Percentiles rank a stretch among this genome's conserved stretches.
These are phyloP conservation scores for Sciurus vulgaris DNA, from an alignment of 2,797 vertebrate genomes.

Conservation along the genomic window DNA sequence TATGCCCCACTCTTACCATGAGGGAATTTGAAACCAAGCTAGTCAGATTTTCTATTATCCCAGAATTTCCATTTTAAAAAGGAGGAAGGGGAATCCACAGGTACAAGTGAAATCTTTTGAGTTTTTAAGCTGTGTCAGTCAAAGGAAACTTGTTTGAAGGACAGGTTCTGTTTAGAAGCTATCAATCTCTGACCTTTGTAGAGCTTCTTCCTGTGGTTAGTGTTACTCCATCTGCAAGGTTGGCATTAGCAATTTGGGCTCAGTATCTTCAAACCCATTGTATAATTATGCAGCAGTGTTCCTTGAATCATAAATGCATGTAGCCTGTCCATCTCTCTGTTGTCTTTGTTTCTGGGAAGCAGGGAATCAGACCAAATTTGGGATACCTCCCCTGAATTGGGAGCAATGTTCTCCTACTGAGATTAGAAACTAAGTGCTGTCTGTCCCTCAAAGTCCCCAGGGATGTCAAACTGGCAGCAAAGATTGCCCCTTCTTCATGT, in stretches of 20 bases:
- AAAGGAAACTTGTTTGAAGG: not conserved
- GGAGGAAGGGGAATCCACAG: not conserved
- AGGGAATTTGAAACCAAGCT: not conserved
- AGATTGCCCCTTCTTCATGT: too few relatives aligned
- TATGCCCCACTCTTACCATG: not conserved
- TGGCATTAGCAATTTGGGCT: not conserved
- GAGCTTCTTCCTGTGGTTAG: not conserved
- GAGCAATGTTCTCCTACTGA: too few relatives aligned
- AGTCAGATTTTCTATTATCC: not conserved
- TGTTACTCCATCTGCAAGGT: not conserved
- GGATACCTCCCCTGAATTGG: too few relatives aligned
- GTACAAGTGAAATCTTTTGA: too few relatives aligned
- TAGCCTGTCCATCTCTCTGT: not conserved
- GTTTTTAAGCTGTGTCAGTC: not conserved
- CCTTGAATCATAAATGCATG: not conserved
- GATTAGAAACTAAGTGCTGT: too few relatives aligned
- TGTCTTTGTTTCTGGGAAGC: not conserved
- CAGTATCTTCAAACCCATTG: not conserved
- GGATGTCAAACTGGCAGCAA: too few relatives aligned
- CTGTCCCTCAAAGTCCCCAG: too few relatives aligned
- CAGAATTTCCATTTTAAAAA: slow-evolving; percentile 8
- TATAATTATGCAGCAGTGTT: not conserved
- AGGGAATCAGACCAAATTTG: too few relatives aligned
- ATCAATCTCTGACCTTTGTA: not conserved
- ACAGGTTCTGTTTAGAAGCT: not conserved